Evolutionary conservation across 92 coral and sea anemone genomes (phyloP), one percentile per base, ranked within the genome.

Genomic region (Bergia sp.): DNA sequence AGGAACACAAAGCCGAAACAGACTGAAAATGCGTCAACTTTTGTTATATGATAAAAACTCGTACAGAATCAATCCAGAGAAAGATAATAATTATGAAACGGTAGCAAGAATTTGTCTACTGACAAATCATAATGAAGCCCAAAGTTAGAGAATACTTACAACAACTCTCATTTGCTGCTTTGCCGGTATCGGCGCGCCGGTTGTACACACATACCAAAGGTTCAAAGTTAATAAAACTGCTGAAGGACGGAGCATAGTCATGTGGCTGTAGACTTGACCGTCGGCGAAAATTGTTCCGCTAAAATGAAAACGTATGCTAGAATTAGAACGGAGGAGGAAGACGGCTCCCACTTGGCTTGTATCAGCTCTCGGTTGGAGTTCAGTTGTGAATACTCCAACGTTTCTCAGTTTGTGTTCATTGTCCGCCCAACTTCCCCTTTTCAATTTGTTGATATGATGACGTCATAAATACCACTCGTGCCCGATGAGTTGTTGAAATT

Each of bases 161-260:
- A 84, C 44, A 29, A 84, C 77, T 50, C 50, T 72, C 15, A 74
- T 23, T 36, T 47, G 87, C 16, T 84, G 38, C 38, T 37, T 71
- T 47, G 79, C 87, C 64, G 66, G 87, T 69, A 84, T 47, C 7
- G 78, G 79, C 42, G 79, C 79, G 45, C 87, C 79, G 79, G 77
- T 71, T 45, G 87, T 72, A 71, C 44, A 45, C 44, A 69, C 79
- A 29, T 21, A 69, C 29, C 87, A 45, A 71, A 45, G 8, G 15
- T 38, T 10, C 61, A 71, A 38, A 20, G 78, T 18, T 12, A 47
- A 44, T 55, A 84, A 73, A 69, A 84, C 45, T 67, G 65, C 87
- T 36, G 37, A 29, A 41, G 47, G 5, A 44, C 38, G 66, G 16
- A 6, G 20, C 87, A 84, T 84, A 1, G 43, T 84, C 53, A 20